Conservation (phyloP, 2,888 invertebrate genomes). For the Orthosia cruda region DNA sequence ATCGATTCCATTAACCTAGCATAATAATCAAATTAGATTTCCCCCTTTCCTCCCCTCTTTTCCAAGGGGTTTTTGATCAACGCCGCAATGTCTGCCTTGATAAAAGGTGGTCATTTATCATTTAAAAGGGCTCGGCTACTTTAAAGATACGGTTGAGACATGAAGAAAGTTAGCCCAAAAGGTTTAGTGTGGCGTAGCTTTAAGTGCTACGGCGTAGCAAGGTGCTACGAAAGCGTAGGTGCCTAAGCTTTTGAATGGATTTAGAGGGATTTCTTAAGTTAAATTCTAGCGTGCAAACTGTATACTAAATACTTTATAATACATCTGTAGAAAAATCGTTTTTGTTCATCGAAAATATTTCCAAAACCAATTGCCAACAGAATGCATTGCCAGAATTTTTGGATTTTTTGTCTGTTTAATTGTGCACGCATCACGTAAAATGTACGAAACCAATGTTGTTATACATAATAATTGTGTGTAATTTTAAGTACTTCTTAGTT, state of each 20-base stretch:
- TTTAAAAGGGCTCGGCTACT: constrained; percentile 56
- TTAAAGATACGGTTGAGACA: constrained; percentile 34
- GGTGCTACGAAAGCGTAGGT: constrained; percentile 29
- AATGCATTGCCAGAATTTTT: too few relatives aligned
- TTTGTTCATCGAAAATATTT: too few relatives aligned
- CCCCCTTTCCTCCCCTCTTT: constrained; percentile 11
- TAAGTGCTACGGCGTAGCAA: constrained; percentile 40
- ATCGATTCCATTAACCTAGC: constrained; percentile 71
- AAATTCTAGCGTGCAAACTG: neutral
- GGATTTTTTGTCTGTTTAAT: too few relatives aligned
- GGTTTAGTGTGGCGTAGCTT: constrained; percentile 5
- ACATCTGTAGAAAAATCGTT: too few relatives aligned
- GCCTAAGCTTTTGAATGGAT: neutral
- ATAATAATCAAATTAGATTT: constrained; percentile 74
- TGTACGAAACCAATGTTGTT: too few relatives aligned
- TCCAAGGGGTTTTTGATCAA: constrained; percentile 69
- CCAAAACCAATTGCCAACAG: too few relatives aligned
- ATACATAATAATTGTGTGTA: too few relatives aligned
- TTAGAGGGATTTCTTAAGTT: neutral
- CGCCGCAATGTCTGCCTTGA: constrained; percentile 64
- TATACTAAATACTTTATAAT: too few relatives aligned
- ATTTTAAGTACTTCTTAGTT: too few relatives aligned
- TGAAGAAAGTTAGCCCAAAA: constrained; percentile 11
- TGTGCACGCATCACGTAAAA: too few relatives aligned
- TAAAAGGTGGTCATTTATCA: constrained; percentile 75